Evolutionary conservation across 2,888 invertebrate species (phyloP), one percentile per base, ranked within the genome.

Genomic region (Hirtodrosophila duncani): DNA sequence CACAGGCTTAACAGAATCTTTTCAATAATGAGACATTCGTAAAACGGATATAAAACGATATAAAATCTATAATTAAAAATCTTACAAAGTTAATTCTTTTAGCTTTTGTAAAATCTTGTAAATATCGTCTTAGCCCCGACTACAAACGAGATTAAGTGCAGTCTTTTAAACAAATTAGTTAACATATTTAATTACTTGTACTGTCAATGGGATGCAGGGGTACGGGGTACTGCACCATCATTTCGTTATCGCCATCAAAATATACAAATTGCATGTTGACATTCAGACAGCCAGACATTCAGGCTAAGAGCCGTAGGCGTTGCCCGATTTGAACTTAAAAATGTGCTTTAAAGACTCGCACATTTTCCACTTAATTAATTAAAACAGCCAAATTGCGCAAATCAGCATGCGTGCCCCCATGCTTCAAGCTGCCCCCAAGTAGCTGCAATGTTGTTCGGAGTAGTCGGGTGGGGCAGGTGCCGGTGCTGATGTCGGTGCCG

Each of bases 351-450:
- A 50, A 52, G 72, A 63, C 66, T 56, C 64, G 51, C 56, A 56
- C 56, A 72, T 80, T 71, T 74, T 74, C 63, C 78, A 77, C 78
- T 62, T 63, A 80, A 80, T 74, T 74, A 74, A 74, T 81, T 81
- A 72, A 67, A n/a, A n/a, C n/a, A n/a, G n/a, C 57, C 61, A 52
- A 57, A 50, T 81, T 75, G 67, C 75, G 63, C n/a, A 81, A 75
- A 64, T 81, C 79, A 81, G 70, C 57, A 26, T 48, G 46, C 38
- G 41, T 62, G 66, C 58, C 66, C 51, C 66, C 63, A n/a, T n/a
- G n/a, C n/a, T n/a, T n/a, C n/a, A n/a, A n/a, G n/a, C n/a, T n/a
- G n/a, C n/a, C n/a, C n/a, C n/a, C 70, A 67, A 63, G 50, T 34
- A 18, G 52, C 9, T 16, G 20, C 10, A 11, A 2, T 31, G 26